A percentile compares a stretch with the other conserved stretches of the same genome.
These are phyloP conservation scores for Perithous albicinctus DNA, from an alignment of 2,888 invertebrate genomes.

Conservation along the genomic window DNA sequence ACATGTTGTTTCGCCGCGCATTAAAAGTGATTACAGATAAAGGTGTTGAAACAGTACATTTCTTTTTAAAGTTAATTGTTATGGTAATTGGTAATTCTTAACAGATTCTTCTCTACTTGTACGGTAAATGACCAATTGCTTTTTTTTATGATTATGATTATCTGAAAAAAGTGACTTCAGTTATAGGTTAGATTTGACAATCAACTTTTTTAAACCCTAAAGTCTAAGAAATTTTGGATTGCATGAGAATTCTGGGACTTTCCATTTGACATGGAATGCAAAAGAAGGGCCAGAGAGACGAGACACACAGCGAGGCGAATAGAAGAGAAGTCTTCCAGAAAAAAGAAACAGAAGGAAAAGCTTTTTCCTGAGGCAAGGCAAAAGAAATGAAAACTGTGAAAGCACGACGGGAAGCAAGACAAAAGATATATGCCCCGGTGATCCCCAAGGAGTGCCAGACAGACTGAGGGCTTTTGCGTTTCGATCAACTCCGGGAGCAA, in stretches of 20 bases:
- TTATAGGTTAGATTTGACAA: too few relatives aligned
- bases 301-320: background rate
- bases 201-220: too few relatives aligned
- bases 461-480: slow-evolving; percentile 29
- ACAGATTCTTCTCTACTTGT: too few relatives aligned
- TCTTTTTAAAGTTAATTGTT: too few relatives aligned
- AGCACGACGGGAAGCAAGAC: slow-evolving; percentile 42
- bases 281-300: background rate
- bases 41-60: too few relatives aligned
- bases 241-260: background rate
- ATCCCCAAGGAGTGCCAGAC: slow-evolving; percentile 34
- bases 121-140: too few relatives aligned
- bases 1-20: too few relatives aligned
- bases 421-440: slow-evolving; percentile 36
- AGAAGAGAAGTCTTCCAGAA: background rate
- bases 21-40: too few relatives aligned
- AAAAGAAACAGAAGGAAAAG: slow-evolving; percentile 12
- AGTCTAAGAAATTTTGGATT: too few relatives aligned
- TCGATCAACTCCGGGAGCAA: slow-evolving; percentile 40
- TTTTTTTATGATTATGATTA: too few relatives aligned
- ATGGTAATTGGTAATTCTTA: too few relatives aligned
- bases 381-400: background rate
- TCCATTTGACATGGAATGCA: background rate
- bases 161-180: too few relatives aligned
- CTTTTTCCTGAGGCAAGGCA: background rate